Conservation (phyloP, 2,888 invertebrate genomes). For the Dyspetes luteomarginatus region DNA sequence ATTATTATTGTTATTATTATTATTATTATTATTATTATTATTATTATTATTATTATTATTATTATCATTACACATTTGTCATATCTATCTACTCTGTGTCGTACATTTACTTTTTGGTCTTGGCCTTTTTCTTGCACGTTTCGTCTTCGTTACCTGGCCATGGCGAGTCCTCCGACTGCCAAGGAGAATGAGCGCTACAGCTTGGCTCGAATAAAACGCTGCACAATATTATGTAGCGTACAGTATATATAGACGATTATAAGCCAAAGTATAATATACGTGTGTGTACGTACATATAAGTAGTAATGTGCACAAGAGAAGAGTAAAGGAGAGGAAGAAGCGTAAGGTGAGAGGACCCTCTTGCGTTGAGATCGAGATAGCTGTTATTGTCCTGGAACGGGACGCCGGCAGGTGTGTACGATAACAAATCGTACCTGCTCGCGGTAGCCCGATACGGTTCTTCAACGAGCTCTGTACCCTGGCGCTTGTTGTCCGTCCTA, state of each 20-base stretch:
- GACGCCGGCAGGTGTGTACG: slow-evolving; percentile 78
- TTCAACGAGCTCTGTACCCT: slow-evolving; percentile 37
- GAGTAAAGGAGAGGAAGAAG: slow-evolving; percentile 45
- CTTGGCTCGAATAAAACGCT: slow-evolving; percentile 42
- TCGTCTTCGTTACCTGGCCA: not conserved
- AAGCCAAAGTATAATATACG: not conserved
- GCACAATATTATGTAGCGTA: slow-evolving; percentile 3
- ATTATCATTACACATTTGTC: slow-evolving; percentile 4
- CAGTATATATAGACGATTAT: not conserved
- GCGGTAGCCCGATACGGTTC: slow-evolving; percentile 64
- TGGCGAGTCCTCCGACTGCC: slow-evolving; percentile 28
- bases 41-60: too few species aligned
- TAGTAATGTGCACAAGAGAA: slow-evolving; percentile 31
- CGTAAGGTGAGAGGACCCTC: slow-evolving; percentile 74
- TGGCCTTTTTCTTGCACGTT: slow-evolving; percentile 8
- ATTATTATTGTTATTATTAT: too few species aligned
- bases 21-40: too few species aligned
- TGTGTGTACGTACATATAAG: slow-evolving; percentile 18
- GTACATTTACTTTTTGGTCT: not conserved
- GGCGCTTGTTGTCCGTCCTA: slow-evolving; percentile 43
- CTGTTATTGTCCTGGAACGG: slow-evolving; percentile 78
- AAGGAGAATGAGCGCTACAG: slow-evolving; percentile 56
- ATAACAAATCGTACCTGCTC: slow-evolving; percentile 75
- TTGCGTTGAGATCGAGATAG: slow-evolving; percentile 76
- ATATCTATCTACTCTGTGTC: slow-evolving; percentile 4